A percentile compares a stretch with the other conserved stretches of the same genome.
Conservation (phyloP, 2,113 vertebrate genomes). For the Platysteira castanea region DNA sequence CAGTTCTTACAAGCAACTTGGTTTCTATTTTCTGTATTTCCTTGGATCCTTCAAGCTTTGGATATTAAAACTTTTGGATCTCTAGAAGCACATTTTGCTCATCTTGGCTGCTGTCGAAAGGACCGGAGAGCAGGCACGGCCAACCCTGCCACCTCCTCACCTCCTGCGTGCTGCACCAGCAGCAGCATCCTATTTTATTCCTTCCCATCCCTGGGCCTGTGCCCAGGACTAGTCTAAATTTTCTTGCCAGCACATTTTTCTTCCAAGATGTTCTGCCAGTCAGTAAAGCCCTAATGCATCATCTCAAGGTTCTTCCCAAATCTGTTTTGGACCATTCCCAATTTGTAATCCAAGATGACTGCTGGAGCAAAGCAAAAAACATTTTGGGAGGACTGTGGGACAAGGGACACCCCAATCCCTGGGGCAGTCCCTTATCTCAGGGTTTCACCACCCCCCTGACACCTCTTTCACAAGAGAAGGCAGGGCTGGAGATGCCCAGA, state of each 20-base stretch:
- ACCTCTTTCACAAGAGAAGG: not conserved
- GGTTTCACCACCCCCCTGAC: not conserved
- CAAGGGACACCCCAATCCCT: not conserved
- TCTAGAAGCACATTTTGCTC: not conserved
- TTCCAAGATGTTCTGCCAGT: constrained; percentile 4
- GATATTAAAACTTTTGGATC: not conserved
- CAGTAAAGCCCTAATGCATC: not conserved
- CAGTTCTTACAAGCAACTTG: not conserved
- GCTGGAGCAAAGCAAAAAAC: not conserved
- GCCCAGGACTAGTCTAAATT: constrained; percentile 4
- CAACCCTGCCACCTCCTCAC: not conserved
- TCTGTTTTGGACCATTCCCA: constrained; percentile 1
- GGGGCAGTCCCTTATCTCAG: not conserved
- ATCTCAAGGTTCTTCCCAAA: constrained; percentile 16
- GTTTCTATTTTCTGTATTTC: not conserved
- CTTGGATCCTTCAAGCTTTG: not conserved
- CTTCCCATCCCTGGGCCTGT: not conserved
- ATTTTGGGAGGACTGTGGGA: not conserved
- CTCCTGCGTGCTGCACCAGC: not conserved
- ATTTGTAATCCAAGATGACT: not conserved
- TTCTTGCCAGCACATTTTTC: constrained; percentile 18
- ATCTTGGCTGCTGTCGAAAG: not conserved
- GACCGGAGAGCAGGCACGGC: not conserved
- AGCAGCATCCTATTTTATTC: not conserved
- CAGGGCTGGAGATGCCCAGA: not conserved